Evolutionary conservation across 2,888 invertebrate genomes (phyloP), one percentile per base, ranked within the genome.

Genomic region (Yponomeuta malinellus): DNA sequence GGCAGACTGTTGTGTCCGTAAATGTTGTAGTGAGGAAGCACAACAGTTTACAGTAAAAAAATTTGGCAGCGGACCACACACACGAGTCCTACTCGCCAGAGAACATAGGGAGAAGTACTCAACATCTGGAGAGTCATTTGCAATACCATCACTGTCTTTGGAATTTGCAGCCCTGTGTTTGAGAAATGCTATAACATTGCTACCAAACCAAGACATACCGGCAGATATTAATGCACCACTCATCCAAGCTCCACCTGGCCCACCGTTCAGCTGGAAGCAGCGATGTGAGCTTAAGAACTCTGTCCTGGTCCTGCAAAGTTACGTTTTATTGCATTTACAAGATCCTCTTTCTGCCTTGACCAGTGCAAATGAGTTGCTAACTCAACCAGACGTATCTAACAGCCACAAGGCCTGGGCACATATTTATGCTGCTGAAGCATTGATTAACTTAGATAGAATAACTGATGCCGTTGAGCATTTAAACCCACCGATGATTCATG

Each of bases 161-260:
- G 97, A 98, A 89, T 98, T 98, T 92, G 98, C 97, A 4, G 95
- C 95, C 0, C 88, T 98, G 43, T 98, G 98, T 86, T 88, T 98
- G 71, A 94, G 96, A 75, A 98, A 98, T 89, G 97, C 98, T 12
- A 89, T 95, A 52, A 93, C 94, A 10, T 88, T 97, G 70, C 86
- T 97, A 59, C 95, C 95, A 0, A 92, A 93, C 43, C 93, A 89
- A 72, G 93, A 93, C 12, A 83, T 88, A 8, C 87, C 89, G 1
- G 66, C 80, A 1, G 90, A 91, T 76, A 75, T 81, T 0, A 83
- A 79, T 2, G 78, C 80, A 63, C 84, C 84, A 1, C 75, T 85
- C 6, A 89, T 90, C 52, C 92, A 91, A 78, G 90, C 93, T 0
- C 93, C 93, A 70, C 95, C 95, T 0, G 95, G 95, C 0, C 93